Percentiles rank a stretch among this genome's conserved stretches.
Conservation (phyloP, 2,888 invertebrate species). For the Camptogramma bilineatum region DNA sequence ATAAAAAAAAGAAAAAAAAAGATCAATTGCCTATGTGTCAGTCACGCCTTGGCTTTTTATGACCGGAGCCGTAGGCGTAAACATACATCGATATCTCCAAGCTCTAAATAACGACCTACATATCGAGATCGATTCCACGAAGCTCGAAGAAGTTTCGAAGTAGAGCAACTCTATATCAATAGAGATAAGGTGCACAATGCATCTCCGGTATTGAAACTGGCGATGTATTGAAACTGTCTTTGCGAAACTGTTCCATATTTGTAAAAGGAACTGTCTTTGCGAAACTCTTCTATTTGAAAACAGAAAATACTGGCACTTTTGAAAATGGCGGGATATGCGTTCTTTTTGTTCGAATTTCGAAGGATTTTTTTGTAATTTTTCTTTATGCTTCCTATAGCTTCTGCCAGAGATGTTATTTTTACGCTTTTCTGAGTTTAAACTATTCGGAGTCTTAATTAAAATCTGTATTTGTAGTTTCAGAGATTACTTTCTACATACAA, state of each 20-base stretch:
- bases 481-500: too few relatives aligned
- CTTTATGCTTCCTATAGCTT: too few relatives aligned
- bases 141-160: constrained; percentile 5
- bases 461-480: too few relatives aligned
- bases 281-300: neutral
- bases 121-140: constrained; percentile 26
- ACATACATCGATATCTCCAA: constrained; percentile 8
- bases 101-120: constrained; percentile 29
- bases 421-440: too few relatives aligned
- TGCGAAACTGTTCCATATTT: neutral
- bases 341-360: neutral
- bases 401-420: too few relatives aligned
- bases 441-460: too few relatives aligned
- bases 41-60: neutral
- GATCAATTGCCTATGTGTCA: too few relatives aligned
- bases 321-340: neutral
- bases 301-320: neutral
- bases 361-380: neutral
- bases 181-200: constrained; percentile 1
- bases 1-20: too few relatives aligned
- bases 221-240: neutral
- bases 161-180: constrained; percentile 4
- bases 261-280: neutral
- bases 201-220: neutral
- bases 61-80: neutral